Percentiles rank a stretch among this genome's conserved stretches.
Evolutionary conservation across 2,113 vertebrate genomes (phyloP).

Genomic region (Aegithalos caudatus): DNA sequence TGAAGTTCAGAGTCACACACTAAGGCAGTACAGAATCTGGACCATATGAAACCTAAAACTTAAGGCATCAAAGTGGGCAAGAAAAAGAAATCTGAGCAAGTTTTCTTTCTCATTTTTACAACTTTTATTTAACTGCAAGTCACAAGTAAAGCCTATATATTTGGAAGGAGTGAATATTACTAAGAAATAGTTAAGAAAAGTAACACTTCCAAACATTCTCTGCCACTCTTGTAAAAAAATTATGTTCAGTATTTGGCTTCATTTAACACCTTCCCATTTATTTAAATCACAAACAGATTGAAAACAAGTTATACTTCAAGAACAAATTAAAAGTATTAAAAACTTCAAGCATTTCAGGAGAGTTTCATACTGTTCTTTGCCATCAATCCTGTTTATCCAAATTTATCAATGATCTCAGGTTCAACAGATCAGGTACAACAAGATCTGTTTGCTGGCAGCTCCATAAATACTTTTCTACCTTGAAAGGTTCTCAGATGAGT

Average conservation of each 20-base stretch:
- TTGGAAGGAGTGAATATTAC: neutral
- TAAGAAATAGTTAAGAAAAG: neutral
- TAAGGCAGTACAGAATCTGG: neutral
- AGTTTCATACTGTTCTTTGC: slow-evolving; percentile 17
- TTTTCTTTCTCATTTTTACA: neutral
- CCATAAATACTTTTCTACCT: slow-evolving; percentile 56
- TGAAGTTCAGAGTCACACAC: neutral
- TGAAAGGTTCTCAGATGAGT: slow-evolving; percentile 39
- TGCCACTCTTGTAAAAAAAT: neutral
- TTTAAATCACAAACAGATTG: neutral
- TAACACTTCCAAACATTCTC: neutral
- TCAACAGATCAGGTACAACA: slow-evolving; percentile 33
- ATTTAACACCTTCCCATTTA: neutral
- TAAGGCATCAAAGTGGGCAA: neutral
- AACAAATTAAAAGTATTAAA: neutral
- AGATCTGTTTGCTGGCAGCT: slow-evolving; percentile 46
- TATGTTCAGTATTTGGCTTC: neutral
- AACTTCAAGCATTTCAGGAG: slow-evolving; percentile 51
- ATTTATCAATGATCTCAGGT: slow-evolving; percentile 6
- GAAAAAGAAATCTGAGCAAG: neutral
- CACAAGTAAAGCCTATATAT: neutral
- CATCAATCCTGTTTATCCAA: slow-evolving; percentile 38
- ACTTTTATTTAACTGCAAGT: neutral
- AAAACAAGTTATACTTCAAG: neutral
- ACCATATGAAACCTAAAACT: neutral